phyloP scores from a whole-genome alignment of 2,113 vertebrate species.

The Struthio camelus region DNA sequence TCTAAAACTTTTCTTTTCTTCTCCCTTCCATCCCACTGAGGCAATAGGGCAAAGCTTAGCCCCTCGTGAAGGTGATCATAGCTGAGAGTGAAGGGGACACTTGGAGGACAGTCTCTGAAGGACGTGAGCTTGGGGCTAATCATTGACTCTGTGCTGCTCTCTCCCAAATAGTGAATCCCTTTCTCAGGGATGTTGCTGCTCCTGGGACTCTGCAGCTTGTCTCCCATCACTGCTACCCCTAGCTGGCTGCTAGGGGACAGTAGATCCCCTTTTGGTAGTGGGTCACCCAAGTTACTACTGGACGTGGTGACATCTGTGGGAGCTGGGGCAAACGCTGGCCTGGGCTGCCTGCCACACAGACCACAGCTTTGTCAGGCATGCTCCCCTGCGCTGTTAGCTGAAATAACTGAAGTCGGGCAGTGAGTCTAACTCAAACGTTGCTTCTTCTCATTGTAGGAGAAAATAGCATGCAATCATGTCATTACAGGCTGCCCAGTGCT shows the following conservation, averaged over 20 bases:
- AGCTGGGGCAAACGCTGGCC: background rate
- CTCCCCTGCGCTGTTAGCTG: background rate
- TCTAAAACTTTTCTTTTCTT: background rate
- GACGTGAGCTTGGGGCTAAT: background rate
- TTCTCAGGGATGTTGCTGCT: background rate
- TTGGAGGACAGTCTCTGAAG: fast-evolving
- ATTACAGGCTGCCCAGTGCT: background rate
- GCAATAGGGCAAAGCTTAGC: background rate
- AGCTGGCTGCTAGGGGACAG: background rate
- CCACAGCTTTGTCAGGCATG: background rate
- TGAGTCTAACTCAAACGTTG: too few species aligned
- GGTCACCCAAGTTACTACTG: background rate
- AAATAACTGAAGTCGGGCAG: background rate
- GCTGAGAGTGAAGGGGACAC: background rate
- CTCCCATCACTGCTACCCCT: background rate
- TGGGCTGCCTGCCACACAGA: background rate
- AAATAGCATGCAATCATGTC: fast-evolving
- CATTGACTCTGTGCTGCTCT: background rate
- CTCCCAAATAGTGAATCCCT: too few species aligned
- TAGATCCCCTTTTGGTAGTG: background rate
- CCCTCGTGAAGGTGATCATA: background rate
- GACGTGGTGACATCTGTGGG: background rate
- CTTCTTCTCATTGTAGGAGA: background rate
- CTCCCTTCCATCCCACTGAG: background rate
- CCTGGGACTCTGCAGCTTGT: background rate